Evolutionary conservation across 1,140 invertebrate genomes (phyloP).

Genomic region (Tenebrio molitor): DNA sequence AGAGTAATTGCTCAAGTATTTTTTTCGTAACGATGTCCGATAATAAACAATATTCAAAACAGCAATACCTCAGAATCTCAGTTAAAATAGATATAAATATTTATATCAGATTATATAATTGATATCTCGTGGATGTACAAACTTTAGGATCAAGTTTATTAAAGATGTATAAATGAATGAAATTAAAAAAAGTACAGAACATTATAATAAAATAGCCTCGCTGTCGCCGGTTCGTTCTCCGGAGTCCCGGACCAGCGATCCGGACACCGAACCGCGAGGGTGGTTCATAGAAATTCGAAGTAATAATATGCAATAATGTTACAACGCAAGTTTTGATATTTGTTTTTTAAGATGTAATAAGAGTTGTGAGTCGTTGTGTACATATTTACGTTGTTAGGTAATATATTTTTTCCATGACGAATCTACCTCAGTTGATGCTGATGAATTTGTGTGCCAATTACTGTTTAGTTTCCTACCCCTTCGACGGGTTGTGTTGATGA

Average conservation of each 20-base stretch:
- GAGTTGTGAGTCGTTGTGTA: conserved; percentile 54
- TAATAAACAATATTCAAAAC: conserved; percentile 61
- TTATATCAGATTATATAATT: conserved; percentile 61
- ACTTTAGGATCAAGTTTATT: conserved; percentile 56
- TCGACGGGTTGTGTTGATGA: conserved; percentile 26
- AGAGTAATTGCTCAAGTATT: conserved; percentile 43
- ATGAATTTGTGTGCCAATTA: conserved; percentile 62
- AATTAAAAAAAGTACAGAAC: conserved; percentile 31
- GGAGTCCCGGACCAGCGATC: conserved; percentile 4
- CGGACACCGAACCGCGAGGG: neutral
- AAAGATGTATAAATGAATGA: conserved; percentile 49
- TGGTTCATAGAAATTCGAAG: conserved; percentile 52
- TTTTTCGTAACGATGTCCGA: conserved; percentile 46
- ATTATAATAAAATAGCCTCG: conserved; percentile 36
- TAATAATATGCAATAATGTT: conserved; percentile 63
- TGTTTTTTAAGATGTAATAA: conserved; percentile 57
- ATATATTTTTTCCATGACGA: conserved; percentile 60
- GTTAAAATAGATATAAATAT: conserved; percentile 63
- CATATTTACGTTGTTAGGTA: conserved; percentile 57
- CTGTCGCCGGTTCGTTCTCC: conserved; percentile 8
- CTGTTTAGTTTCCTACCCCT: conserved; percentile 42
- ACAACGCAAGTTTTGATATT: conserved; percentile 63
- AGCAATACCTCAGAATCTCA: conserved; percentile 65
- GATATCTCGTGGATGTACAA: conserved; percentile 61
- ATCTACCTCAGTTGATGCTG: conserved; percentile 63